Conservation (phyloP, 2,797 vertebrate genomes). For the Macroramphosus scolopax region DNA sequence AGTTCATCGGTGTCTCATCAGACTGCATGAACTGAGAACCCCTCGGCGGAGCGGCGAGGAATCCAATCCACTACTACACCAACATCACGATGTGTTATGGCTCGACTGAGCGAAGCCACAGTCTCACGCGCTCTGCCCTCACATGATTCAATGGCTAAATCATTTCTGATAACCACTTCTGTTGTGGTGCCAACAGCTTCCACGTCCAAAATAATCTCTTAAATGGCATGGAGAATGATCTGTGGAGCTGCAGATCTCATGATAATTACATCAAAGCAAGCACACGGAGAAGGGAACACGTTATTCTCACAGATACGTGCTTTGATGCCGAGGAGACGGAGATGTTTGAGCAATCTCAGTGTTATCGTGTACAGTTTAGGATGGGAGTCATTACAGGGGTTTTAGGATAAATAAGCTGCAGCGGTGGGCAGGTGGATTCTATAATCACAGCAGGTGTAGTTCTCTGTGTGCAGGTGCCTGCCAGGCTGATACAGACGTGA, state of each 20-base stretch:
- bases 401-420: conserved; percentile 36
- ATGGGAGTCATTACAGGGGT: conserved; percentile 57
- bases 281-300: conserved; percentile 41
- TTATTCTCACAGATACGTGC: conserved; percentile 43
- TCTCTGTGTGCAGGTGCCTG: conserved; percentile 4
- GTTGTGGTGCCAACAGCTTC: conserved; percentile 59
- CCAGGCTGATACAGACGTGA: not conserved
- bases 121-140: conserved; percentile 20
- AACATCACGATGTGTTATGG: conserved; percentile 39
- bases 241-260: conserved; percentile 52
- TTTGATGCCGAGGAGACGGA: conserved; percentile 73
- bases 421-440: conserved; percentile 56
- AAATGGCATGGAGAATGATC: conserved; percentile 42
- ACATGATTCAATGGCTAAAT: conserved; percentile 41
- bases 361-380: conserved; percentile 56
- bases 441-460: conserved; percentile 47
- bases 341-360: conserved; percentile 70
- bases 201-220: conserved; percentile 47
- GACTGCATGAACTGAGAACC: conserved; percentile 44
- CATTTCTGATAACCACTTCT: conserved; percentile 60
- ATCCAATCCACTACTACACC: conserved; percentile 30
- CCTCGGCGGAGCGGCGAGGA: conserved; percentile 36
- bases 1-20: conserved; percentile 46
- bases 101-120: conserved; percentile 12
- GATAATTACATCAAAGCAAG: conserved; percentile 67